Percentiles rank a stretch among this genome's conserved stretches.
phyloP scores from a whole-genome alignment of 2,797 vertebrate species.

The Acanthurus tractus region DNA sequence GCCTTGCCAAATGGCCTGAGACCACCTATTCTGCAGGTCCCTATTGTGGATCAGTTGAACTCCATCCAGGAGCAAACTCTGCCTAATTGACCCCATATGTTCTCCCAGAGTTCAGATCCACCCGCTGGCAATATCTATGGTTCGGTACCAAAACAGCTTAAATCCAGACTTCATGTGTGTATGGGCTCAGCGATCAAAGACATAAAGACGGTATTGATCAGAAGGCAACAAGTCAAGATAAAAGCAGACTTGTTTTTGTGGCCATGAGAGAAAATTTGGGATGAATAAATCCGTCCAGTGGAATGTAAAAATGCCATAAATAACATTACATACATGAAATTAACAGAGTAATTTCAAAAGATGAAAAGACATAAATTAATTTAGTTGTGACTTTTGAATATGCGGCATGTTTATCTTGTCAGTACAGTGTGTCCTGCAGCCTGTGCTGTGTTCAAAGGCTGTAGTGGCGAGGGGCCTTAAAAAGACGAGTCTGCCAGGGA shows the following conservation, averaged over 20 bases:
- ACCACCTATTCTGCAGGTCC: constrained; percentile 84
- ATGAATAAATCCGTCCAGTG: constrained; percentile 11
- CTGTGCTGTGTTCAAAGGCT: constrained; percentile 32
- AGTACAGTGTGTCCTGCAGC: constrained; percentile 52
- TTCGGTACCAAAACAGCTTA: constrained; percentile 62
- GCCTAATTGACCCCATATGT: constrained; percentile 87
- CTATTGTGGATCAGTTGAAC: constrained; percentile 83
- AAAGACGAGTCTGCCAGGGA: constrained; percentile 53
- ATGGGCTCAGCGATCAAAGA: constrained; percentile 63
- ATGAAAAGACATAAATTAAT: constrained; percentile 51
- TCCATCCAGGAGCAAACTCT: constrained; percentile 80
- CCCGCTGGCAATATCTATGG: constrained; percentile 66
- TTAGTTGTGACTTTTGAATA: constrained; percentile 43
- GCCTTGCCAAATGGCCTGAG: constrained; percentile 85
- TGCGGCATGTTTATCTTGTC: constrained; percentile 57
- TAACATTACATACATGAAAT: constrained; percentile 21
- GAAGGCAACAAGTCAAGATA: constrained; percentile 43
- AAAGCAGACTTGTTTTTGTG: constrained; percentile 41
- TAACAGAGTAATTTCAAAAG: constrained; percentile 42
- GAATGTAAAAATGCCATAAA: constrained; percentile 20
- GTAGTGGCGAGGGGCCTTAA: constrained; percentile 31
- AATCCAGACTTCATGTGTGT: constrained; percentile 54
- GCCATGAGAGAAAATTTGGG: background rate
- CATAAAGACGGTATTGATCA: constrained; percentile 69
- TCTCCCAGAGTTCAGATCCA: constrained; percentile 77